Percentiles rank a stretch among this genome's conserved stretches.
Evolutionary conservation across 1,140 invertebrate genomes (phyloP).

Genomic region (Drosophila takahashii): DNA sequence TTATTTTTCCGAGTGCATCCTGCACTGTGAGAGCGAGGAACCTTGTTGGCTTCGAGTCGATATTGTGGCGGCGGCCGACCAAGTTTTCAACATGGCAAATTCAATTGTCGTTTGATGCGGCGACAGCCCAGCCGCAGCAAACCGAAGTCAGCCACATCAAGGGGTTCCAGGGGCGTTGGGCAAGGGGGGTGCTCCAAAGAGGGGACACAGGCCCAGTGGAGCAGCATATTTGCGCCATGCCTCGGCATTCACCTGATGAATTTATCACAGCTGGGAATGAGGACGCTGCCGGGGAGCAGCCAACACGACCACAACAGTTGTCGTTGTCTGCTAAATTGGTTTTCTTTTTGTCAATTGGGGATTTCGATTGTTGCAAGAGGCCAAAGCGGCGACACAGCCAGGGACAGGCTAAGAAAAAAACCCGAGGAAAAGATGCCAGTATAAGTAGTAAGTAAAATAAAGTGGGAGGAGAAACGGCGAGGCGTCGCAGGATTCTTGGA

Average conservation of each 20-base stretch:
- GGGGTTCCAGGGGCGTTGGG: slow-evolving; percentile 11
- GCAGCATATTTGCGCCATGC: slow-evolving; percentile 70
- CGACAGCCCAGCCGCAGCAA: slow-evolving; percentile 50
- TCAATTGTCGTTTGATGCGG: slow-evolving; percentile 83
- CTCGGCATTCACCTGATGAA: slow-evolving; percentile 84
- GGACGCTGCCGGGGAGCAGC: slow-evolving; percentile 31
- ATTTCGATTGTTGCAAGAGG: slow-evolving; percentile 83
- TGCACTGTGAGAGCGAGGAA: slow-evolving; percentile 26
- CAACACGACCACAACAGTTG: slow-evolving; percentile 53
- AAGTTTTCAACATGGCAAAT: slow-evolving; percentile 81
- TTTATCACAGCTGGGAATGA: slow-evolving; percentile 80
- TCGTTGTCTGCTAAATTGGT: slow-evolving; percentile 84
- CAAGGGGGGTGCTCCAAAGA: not conserved
- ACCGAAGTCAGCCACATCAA: slow-evolving; percentile 60
- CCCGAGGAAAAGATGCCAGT: slow-evolving; percentile 51
- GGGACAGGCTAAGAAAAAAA: slow-evolving; percentile 2
- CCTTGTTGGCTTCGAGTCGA: slow-evolving; percentile 38
- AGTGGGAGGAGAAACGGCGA: slow-evolving; percentile 57
- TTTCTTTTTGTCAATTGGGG: slow-evolving; percentile 85
- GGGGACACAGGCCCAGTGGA: not conserved
- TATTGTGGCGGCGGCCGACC: slow-evolving; percentile 60
- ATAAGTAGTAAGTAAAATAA: slow-evolving; percentile 80
- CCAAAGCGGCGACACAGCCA: slow-evolving; percentile 61
- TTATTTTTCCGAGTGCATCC: slow-evolving; percentile 10
- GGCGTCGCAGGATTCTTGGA: slow-evolving; percentile 2